Conservation (phyloP, 2,797 vertebrate species). For the Phataginus tetradactyla region DNA sequence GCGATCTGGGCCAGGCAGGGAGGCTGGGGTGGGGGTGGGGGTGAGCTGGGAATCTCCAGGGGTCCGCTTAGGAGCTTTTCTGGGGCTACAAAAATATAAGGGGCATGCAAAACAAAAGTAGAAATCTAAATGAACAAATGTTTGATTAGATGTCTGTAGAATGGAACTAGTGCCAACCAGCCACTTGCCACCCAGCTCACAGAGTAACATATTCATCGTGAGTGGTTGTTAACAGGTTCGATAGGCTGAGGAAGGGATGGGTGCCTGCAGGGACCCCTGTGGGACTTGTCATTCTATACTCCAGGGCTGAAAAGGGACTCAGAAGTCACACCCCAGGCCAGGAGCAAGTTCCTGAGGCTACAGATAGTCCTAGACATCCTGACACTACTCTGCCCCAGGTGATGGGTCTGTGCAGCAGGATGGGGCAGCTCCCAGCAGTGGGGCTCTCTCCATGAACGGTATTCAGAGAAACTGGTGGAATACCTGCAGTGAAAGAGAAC, state of each 20-base stretch:
- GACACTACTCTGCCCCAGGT: not conserved
- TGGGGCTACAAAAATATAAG: not conserved
- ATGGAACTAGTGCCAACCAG: not conserved
- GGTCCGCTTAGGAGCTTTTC: not conserved
- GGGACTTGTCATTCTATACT: not conserved
- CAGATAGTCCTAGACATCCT: not conserved
- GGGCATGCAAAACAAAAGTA: not conserved
- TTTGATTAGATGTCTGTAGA: not conserved
- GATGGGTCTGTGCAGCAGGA: not conserved
- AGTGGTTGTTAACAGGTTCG: not conserved
- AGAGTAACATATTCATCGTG: no score
- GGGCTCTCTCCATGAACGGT: not conserved
- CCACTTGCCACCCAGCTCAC: not conserved
- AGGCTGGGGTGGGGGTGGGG: fast-evolving
- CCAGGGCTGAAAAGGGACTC: not conserved
- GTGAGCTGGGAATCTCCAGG: not conserved
- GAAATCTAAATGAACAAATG: not conserved
- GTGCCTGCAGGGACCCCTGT: not conserved
- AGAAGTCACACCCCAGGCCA: not conserved
- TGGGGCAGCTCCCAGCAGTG: not conserved
- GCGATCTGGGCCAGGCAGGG: not conserved
- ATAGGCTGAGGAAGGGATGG: not conserved
- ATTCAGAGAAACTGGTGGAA: not conserved
- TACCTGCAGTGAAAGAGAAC: not conserved
- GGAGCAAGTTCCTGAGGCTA: not conserved